phyloP scores from a whole-genome alignment of 2,113 vertebrate species.

The Sprattus sprattus region DNA sequence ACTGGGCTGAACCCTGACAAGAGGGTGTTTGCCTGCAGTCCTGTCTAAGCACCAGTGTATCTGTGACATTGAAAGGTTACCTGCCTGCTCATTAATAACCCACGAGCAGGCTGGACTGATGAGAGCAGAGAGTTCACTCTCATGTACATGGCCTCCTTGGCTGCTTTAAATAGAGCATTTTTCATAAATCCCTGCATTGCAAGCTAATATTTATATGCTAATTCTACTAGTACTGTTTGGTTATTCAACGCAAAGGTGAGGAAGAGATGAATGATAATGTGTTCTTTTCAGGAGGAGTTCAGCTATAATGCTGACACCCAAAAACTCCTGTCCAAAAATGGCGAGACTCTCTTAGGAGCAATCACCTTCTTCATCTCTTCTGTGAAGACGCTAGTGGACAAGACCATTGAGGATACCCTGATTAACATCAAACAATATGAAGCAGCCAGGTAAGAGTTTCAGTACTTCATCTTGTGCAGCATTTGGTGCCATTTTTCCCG shows the following conservation, averaged over 20 bases:
- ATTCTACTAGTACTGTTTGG: not conserved
- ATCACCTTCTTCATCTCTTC: slow-evolving; percentile 96
- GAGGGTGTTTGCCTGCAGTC: no score
- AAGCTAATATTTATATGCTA: not conserved
- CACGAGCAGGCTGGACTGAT: no score
- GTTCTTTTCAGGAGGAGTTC: slow-evolving; percentile 87
- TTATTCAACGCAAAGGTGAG: not conserved
- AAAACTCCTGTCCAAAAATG: slow-evolving; percentile 95
- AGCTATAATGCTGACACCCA: slow-evolving; percentile 97
- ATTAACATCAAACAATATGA: slow-evolving; percentile 97
- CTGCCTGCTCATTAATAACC: no score
- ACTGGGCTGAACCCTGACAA: no score
- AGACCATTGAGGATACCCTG: slow-evolving; percentile 97
- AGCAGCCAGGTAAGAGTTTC: slow-evolving; percentile 79
- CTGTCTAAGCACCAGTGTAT: no score
- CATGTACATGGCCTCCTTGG: no score
- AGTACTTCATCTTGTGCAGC: not conserved
- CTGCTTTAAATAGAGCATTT: no score
- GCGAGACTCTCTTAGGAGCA: slow-evolving; percentile 91
- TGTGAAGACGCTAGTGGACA: slow-evolving; percentile 93
- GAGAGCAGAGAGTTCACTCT: no score
- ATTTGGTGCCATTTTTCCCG: not conserved
- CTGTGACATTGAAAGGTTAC: no score
- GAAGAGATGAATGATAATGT: not conserved
- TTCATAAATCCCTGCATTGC: no score